Conservation (phyloP, 2,113 vertebrate genomes). For the Bungarus multicinctus region DNA sequence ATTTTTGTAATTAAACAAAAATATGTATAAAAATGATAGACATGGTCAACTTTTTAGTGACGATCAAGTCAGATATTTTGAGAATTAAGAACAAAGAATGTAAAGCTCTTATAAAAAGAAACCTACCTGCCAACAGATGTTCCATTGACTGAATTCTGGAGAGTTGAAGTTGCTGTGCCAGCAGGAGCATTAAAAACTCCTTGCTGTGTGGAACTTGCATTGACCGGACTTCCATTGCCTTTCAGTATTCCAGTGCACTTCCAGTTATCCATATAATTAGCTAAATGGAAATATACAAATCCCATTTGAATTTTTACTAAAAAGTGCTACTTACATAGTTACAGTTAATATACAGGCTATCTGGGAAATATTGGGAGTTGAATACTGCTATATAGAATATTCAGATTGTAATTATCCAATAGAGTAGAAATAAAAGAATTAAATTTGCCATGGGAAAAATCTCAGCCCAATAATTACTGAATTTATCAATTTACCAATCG, state of each 20-base stretch:
- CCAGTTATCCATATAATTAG: slow-evolving; percentile 99
- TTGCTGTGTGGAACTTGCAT: slow-evolving; percentile 80
- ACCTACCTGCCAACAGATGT: slow-evolving; percentile 90
- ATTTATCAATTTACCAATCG: background rate
- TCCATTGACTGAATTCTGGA: slow-evolving; percentile 87
- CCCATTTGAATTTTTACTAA: background rate
- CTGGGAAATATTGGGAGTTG: background rate
- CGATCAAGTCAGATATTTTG: background rate
- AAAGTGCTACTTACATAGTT: background rate
- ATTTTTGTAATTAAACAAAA: background rate
- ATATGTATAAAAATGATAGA: background rate
- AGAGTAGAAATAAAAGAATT: background rate
- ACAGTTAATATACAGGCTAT: background rate
- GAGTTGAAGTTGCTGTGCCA: slow-evolving; percentile 77
- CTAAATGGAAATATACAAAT: slow-evolving; percentile 61
- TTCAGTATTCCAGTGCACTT: slow-evolving; percentile 96
- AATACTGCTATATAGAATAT: background rate
- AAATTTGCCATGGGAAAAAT: background rate
- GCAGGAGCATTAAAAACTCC: slow-evolving; percentile 80
- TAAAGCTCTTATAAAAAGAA: slow-evolving; percentile 31
- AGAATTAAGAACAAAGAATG: slow-evolving; percentile 28
- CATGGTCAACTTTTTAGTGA: background rate
- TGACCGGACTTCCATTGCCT: slow-evolving; percentile 94
- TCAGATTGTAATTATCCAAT: background rate
- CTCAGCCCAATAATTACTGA: background rate